A percentile compares a stretch with the other conserved stretches of the same genome.
Conservation (phyloP, 1,140 invertebrate genomes). For the Cephus cinctus region DNA sequence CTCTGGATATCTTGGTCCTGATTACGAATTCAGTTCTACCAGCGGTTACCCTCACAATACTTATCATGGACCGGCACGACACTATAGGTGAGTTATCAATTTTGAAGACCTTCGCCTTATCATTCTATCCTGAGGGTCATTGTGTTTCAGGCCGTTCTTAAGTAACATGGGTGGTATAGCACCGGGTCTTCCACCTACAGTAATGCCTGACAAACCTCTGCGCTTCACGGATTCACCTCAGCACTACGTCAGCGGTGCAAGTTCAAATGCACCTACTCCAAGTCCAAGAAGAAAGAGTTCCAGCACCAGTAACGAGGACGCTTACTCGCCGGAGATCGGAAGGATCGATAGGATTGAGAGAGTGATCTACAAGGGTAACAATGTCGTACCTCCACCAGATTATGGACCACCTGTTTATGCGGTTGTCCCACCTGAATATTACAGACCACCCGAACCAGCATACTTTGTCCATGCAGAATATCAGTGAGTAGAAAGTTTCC, state of each 20-base stretch:
- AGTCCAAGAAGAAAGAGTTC: slow-evolving; percentile 70
- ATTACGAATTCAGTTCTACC: slow-evolving; percentile 63
- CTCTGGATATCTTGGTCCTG: slow-evolving; percentile 50
- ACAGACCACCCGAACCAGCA: slow-evolving; percentile 36
- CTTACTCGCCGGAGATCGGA: slow-evolving; percentile 46
- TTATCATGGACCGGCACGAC: slow-evolving; percentile 82
- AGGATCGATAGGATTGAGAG: slow-evolving; percentile 51
- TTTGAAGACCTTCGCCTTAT: background rate
- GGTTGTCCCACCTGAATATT: slow-evolving; percentile 40
- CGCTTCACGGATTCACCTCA: slow-evolving; percentile 77
- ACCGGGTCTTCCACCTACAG: slow-evolving; percentile 38
- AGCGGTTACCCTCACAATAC: slow-evolving; percentile 80
- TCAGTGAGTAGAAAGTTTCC: slow-evolving; percentile 36
- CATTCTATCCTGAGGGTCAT: slow-evolving; percentile 13
- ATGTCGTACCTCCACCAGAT: slow-evolving; percentile 37
- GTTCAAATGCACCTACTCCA: slow-evolving; percentile 63
- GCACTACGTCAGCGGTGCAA: slow-evolving; percentile 56
- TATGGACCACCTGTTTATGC: slow-evolving; percentile 46
- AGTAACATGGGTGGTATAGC: slow-evolving; percentile 49
- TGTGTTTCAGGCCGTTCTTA: slow-evolving; percentile 44
- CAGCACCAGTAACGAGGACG: slow-evolving; percentile 62
- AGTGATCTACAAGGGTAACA: slow-evolving; percentile 55
- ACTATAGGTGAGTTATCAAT: slow-evolving; percentile 67
- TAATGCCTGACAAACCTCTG: slow-evolving; percentile 61
- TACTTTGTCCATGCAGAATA: slow-evolving; percentile 45